These are phyloP conservation scores for Drosophila macrospina DNA, from an alignment of 2,888 invertebrate genomes.

Conservation along the genomic window DNA sequence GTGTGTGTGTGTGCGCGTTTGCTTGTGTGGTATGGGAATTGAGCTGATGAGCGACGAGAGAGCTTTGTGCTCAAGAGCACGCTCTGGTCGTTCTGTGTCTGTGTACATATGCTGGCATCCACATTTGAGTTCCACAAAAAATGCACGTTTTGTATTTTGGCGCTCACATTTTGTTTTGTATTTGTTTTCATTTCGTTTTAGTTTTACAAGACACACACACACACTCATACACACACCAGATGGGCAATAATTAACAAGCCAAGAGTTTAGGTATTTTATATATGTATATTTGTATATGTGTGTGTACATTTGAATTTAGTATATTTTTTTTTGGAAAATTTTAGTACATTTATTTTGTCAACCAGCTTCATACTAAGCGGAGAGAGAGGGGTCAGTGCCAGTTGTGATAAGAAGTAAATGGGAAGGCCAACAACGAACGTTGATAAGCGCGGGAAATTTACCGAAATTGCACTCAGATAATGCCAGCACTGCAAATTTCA, in stretches of 20 bases:
- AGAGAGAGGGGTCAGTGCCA: neutral
- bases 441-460: conserved; percentile 57
- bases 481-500: conserved; percentile 46
- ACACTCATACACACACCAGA: conserved; percentile 29
- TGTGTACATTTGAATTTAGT: conserved; percentile 1
- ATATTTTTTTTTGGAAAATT: conserved; percentile 25
- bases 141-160: conserved; percentile 61
- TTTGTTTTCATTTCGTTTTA: conserved; percentile 31
- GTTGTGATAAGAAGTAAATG: conserved; percentile 36
- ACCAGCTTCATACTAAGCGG: conserved; percentile 19
- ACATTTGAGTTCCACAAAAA: conserved; percentile 65
- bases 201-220: conserved; percentile 36
- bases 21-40: conserved; percentile 5
- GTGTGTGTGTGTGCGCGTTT: conserved; percentile 7
- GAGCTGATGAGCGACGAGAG: conserved; percentile 22
- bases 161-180: conserved; percentile 52
- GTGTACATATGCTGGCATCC: conserved; percentile 45
- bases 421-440: conserved; percentile 3
- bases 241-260: conserved; percentile 52
- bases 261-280: conserved; percentile 48
- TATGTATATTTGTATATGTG: neutral
- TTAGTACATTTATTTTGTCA: conserved; percentile 36
- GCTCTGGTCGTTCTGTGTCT: conserved; percentile 6
- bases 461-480: conserved; percentile 63
- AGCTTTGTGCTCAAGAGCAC: conserved; percentile 39